Percentiles rank a stretch among this genome's conserved stretches.
These are phyloP conservation scores for Pygocentrus nattereri DNA, from an alignment of 2,797 vertebrate species.

Conservation along the genomic window DNA sequence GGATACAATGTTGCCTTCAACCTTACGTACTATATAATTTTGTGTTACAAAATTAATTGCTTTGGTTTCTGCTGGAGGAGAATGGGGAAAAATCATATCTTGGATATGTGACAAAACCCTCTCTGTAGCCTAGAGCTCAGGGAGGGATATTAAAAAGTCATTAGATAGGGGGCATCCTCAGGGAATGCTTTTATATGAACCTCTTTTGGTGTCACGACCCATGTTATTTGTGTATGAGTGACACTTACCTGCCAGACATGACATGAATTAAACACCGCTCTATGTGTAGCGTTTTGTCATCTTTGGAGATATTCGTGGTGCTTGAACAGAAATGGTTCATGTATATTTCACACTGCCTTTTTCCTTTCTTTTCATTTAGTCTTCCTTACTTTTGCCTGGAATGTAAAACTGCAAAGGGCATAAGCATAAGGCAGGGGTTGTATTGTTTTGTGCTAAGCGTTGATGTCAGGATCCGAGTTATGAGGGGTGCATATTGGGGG, in stretches of 20 bases:
- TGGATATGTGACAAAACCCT: conserved; percentile 43
- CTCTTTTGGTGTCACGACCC: conserved; percentile 65
- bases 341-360: conserved; percentile 47
- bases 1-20: not conserved
- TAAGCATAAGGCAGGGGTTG: conserved; percentile 4
- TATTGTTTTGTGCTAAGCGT: conserved; percentile 21
- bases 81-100: conserved; percentile 44
- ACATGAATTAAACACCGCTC: conserved; percentile 62
- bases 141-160: conserved; percentile 70
- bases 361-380: conserved; percentile 26
- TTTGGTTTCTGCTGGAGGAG: conserved; percentile 33
- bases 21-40: conserved; percentile 9
- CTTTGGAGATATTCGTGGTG: conserved; percentile 15
- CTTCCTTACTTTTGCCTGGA: not conserved
- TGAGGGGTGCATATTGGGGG: conserved; percentile 42
- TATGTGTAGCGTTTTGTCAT: conserved; percentile 46
- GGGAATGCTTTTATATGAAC: conserved; percentile 68
- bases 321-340: conserved; percentile 41
- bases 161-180: conserved; percentile 61
- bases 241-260: conserved; percentile 68
- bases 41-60: conserved; percentile 33
- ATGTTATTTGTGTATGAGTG: conserved; percentile 72
- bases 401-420: not conserved
- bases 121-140: conserved; percentile 62
- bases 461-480: conserved; percentile 31